Base-by-base conservation (phyloP, 2,113 vertebrate genomes). In the Merops nubicus region DNA sequence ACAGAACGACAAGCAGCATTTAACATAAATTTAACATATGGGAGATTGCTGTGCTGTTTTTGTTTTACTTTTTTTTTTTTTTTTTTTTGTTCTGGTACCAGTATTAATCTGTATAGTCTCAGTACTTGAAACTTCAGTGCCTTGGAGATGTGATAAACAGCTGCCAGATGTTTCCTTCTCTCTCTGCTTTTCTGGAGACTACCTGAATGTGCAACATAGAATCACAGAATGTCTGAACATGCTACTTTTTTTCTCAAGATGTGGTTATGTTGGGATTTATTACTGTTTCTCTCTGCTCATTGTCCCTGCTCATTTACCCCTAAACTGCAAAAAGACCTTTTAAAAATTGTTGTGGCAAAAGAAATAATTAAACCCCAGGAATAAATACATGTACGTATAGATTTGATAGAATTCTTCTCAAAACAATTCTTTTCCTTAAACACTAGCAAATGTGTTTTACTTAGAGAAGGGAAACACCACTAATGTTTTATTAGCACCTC, bases 401-500 rank as follows among this genome's bases (percentile, higher is more conserved):
- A 38, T 77, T 63, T 91, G 2, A 31, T 47, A 25, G 31, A 28
- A 9, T 87, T 72, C 10, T 83, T 89, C 10, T 62, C 36, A 34
- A 87, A 87, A 23, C 9, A 47, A 18, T 50, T 64, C 1, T 85
- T 96, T 91, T 48, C n/a, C 23, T 82, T 79, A 76, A 75, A 34
- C 25, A 15, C 6, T 57, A 74, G 10, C 11, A 70, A 59, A 12
- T 57, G 80, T 80, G 12, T 43, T 92, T 91, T 81, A 47, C 25
- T 21, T 3, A 33, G 36, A 38, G 85, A 53, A 63, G 56, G 57
- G n/a, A 86, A 96, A 77, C 54, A 70, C 38, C 2, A 5, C 50
- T 91, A 78, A 84, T 17, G 5, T 87, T 83, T 70, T 90, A 65
- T 95, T 85, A 86, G 16, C 76, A 63, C 51, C 62, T 91, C 67